Base-by-base conservation (phyloP, 2,113 vertebrate genomes). In the Indicator indicator region DNA sequence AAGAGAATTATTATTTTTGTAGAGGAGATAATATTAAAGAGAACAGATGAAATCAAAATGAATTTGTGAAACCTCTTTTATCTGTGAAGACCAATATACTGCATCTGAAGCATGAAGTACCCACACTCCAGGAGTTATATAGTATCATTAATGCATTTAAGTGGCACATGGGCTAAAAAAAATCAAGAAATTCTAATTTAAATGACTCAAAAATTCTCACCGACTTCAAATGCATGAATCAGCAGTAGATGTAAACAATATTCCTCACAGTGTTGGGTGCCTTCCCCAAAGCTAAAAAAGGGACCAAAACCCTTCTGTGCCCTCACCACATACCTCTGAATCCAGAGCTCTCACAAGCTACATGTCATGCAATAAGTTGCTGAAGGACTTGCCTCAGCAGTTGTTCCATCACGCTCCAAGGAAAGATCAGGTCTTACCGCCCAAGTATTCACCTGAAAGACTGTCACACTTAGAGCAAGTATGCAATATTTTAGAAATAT, bases 401-500 rank as follows among this genome's bases (percentile, higher is more conserved):
- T 20, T 62, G 5, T 60, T 68, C n/a, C 33, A 7, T 19, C 4
- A 17, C 6, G 4, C 48, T 54, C 44, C 23, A 36, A 23, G 13
- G 33, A 71, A 82, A 81, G 24, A 10, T 33, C 48, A 16, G 8
- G 4, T 27, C 38, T 69, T 69, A 10, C 8, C 5, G 26, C 3
- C 17, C 7, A 8, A 0, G 0, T 38, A 13, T 42, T 24, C 32
- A 42, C 3, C 13, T 2, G 3, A 17, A 69, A 72, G 19, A 30
- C 27, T 30, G 9, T 33, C 36, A 30, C 15, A 16, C 27, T 33
- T 48, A 21, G 16, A 60, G 23, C 4, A 77, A 33, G 8, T 26
- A 33, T 24, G n/a, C 10, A 54, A 54, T 65, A 44, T 52, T 86
- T 76, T 70, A 77, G n/a, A 32, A 54, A 40, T 58, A 38, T 5